phyloP scores from a whole-genome alignment of 2,797 vertebrate genomes.

The Poecilia wingei region DNA sequence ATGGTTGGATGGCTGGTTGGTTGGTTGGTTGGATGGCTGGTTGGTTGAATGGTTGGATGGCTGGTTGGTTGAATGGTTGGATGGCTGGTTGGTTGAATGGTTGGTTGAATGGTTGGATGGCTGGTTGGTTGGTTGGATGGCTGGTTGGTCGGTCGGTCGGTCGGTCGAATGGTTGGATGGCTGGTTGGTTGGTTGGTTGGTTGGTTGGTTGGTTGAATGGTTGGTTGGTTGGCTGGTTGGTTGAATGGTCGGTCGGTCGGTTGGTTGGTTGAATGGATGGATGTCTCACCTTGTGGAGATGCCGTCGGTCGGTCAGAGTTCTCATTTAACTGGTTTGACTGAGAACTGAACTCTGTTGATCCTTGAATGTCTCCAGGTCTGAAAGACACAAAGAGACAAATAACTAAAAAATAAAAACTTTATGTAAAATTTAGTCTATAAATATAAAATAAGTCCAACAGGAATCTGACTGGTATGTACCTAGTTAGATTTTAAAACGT shows the following conservation, averaged over 20 bases:
- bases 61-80: no score
- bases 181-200: background rate
- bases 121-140: no score
- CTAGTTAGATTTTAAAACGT: background rate
- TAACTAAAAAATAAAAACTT: background rate
- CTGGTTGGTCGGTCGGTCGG: no score
- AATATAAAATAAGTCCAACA: background rate
- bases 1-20: no score
- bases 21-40: background rate
- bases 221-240: background rate
- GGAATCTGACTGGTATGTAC: background rate
- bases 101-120: no score
- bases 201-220: background rate
- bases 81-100: no score
- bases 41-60: no score
- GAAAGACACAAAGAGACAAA: slow-evolving; percentile 5
- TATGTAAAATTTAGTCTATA: background rate
- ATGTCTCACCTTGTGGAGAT: slow-evolving; percentile 32
- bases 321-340: slow-evolving; percentile 21
- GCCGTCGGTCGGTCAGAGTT: slow-evolving; percentile 11
- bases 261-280: no score
- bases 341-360: slow-evolving; percentile 6
- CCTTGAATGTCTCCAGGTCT: slow-evolving; percentile 47
- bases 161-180: background rate
- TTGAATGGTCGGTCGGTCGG: no score